Base-by-base conservation (phyloP, 2,113 vertebrate species). In the Enhydra lutris region DNA sequence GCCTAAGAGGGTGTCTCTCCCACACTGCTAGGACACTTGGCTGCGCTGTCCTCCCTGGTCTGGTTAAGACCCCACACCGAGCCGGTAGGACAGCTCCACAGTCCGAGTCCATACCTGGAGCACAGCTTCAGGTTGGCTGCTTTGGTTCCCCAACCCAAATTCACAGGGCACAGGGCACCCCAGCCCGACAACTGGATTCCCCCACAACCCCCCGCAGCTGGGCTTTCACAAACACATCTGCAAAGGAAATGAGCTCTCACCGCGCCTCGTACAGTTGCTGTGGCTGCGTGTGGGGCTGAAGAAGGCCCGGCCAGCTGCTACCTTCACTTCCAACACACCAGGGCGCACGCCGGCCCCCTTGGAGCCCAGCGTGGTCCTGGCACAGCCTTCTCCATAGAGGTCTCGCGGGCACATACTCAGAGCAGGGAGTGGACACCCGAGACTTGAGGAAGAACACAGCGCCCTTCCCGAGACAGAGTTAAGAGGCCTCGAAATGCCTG, bases 1-100 rank as follows among this genome's bases (percentile, higher is more conserved):
- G 98, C 95, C 96, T 93, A 95, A 61, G 91, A 71, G 34, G 65
- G 96, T 79, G 85, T 85, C 89, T 83, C 91, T 89, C 87, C 87
- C 94, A 71, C 96, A 91, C 59, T 50, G 92, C 55, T 57, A 73
- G 88, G 86, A 84, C 10, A 6, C n/a, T 24, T 1, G 7, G 71
- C 92, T 42, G 42, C 20, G 29, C 88, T 9, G 34, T n/a, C 6
- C 18, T 42, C 91, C 29, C 21, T 29, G 1, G 3, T 42, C 47
- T 1, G 1, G 57, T 55, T 26, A 15, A 15, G 50, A 52, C 26
- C 21, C 7, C 12, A 6, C 9, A 4, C 78, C 4, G 45, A 34
- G 26, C 20, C 34, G n/a, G 4, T 13, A 11, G 5, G 55, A 39
- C 42, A 15, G 18, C 15, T 7, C 23, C 39, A 42, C 59, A 0